Conservation (phyloP, 2,113 vertebrate species). For the Antechinus flavipes region DNA sequence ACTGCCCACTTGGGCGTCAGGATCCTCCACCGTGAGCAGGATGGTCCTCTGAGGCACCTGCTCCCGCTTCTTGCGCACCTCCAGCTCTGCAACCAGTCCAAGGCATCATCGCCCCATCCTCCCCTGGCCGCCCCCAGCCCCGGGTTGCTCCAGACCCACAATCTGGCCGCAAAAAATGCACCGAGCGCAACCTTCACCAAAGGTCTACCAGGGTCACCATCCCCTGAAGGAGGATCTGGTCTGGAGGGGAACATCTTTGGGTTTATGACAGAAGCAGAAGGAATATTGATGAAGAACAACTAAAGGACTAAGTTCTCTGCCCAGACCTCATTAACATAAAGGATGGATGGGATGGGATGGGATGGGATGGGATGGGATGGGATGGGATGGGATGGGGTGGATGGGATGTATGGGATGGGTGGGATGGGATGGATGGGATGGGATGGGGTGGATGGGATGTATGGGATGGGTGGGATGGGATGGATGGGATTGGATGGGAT, state of each 20-base stretch:
- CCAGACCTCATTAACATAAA: not conserved
- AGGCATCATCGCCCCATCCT: too few species aligned
- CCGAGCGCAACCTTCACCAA: not conserved
- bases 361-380: too few species aligned
- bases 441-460: too few species aligned
- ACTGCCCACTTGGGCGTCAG: slow-evolving; percentile 89
- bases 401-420: too few species aligned
- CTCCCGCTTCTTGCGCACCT: slow-evolving; percentile 89
- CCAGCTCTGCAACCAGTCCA: slow-evolving; percentile 87
- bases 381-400: too few species aligned
- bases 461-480: too few species aligned
- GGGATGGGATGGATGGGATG: too few species aligned
- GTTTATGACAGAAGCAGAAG: not conserved
- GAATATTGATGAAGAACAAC: not conserved
- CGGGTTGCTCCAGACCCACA: not conserved
- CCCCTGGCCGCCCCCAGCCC: not conserved
- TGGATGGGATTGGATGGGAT: too few species aligned
- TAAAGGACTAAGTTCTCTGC: too few species aligned
- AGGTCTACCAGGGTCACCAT: not conserved
- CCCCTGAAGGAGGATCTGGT: not conserved
- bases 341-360: too few species aligned
- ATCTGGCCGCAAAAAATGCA: not conserved
- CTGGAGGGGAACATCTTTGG: not conserved
- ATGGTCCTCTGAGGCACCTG: slow-evolving; percentile 83
- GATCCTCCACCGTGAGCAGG: slow-evolving; percentile 91